Evolutionary conservation across 2,888 invertebrate genomes (phyloP), one percentile per base, ranked within the genome.

Genomic region (Poecilobothrus nobilitatus): DNA sequence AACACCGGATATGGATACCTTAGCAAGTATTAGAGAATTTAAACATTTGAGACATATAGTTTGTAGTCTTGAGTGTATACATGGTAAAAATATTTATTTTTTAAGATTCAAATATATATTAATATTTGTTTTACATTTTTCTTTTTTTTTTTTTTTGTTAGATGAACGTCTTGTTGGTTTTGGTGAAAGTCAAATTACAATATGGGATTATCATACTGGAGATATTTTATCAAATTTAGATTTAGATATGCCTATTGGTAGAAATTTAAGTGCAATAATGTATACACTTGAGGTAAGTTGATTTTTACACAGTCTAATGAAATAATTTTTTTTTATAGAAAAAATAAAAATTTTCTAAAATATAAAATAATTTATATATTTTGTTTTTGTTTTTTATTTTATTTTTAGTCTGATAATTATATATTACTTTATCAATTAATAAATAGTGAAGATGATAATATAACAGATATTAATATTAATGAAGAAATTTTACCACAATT

Each of bases 121-220:
- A 34, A 34, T 8, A 34, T 8, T 20, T 27, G 34, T 64, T 27
- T 63, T 10, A 62, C 2, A 37, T 63, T 66, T 33, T 41, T 9
- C 20, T 44, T 44, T 44, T 37, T 9, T 62, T 37, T 8, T 61
- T 44, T 5, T 62, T 37, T 8, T 61, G 37, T 5, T 65, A 74
- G 81, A 81, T 71, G 80, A 80, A 67, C 79, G 80, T 67, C 69
- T 81, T 15, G 76, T 81, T 70, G 81, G 81, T 4, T 81, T 81
- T 64, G 81, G 81, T 0, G 74, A 75, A 5, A 75, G 77, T 5
- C 78, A 79, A 33, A 71, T 81, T 18, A 79, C 81, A 1, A 76
- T 81, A 67, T 81, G 81, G 81, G 80, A 81, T 74, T 80, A 81
- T 73, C 79, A 77, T 66, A 81, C 79, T 63, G 81, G 81, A 4